A percentile compares a stretch with the other conserved stretches of the same genome.
Evolutionary conservation across 92 coral and sea anemone genomes (phyloP).

Genomic region (Siderastrea siderea): DNA sequence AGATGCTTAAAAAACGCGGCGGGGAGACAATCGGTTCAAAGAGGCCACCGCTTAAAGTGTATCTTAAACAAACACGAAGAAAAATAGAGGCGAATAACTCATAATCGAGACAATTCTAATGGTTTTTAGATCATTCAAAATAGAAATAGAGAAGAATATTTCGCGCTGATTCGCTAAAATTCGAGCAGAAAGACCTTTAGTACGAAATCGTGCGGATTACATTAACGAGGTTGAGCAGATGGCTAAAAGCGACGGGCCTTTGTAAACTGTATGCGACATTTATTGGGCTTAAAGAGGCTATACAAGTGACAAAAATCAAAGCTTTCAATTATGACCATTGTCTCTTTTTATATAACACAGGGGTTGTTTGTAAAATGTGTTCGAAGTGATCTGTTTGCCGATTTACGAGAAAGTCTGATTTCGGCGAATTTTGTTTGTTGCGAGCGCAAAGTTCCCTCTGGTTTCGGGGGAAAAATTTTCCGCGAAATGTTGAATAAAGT

Average conservation of each 20-base stretch:
- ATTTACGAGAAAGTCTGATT: conserved; percentile 41
- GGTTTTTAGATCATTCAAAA: not conserved
- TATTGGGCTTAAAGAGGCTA: conserved; percentile 92
- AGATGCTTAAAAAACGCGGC: conserved; percentile 83
- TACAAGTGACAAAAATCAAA: conserved; percentile 86
- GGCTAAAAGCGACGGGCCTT: conserved; percentile 49
- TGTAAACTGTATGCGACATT: conserved; percentile 72
- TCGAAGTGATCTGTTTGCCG: conserved; percentile 54
- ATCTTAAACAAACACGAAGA: conserved; percentile 44
- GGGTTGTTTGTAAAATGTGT: conserved; percentile 75
- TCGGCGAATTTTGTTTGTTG: conserved; percentile 13
- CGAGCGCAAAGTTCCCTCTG: not conserved
- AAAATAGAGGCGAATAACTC: conserved; percentile 17
- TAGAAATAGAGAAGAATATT: not conserved
- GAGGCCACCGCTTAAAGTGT: conserved; percentile 83
- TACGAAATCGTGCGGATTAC: conserved; percentile 4
- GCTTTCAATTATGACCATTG: conserved; percentile 85
- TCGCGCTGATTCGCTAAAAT: conserved; percentile 23
- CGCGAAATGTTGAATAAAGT: not conserved
- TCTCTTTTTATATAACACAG: conserved; percentile 60
- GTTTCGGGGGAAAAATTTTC: conserved; percentile 5
- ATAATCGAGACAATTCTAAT: conserved; percentile 35
- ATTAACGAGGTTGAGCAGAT: conserved; percentile 54
- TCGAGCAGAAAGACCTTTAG: not conserved
- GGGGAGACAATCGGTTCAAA: conserved; percentile 91